Percentiles rank a stretch among this genome's conserved stretches.
These are phyloP conservation scores for Nemapogon koenigi DNA, from an alignment of 2,888 invertebrate genomes.

Conservation along the genomic window DNA sequence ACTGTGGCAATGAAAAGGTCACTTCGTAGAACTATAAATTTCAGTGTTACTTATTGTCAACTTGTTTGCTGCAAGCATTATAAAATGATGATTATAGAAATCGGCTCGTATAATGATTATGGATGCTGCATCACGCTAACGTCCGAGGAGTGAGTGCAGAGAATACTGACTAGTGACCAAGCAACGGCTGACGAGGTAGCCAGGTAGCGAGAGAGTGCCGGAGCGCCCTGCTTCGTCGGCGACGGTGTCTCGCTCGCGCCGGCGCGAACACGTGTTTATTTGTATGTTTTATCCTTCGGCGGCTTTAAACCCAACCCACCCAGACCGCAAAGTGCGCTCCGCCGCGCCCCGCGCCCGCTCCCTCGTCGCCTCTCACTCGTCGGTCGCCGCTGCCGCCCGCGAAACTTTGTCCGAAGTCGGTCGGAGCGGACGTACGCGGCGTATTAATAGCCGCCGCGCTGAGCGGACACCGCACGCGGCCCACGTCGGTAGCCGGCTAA, in stretches of 20 bases:
- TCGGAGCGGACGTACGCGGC: slow-evolving; percentile 56
- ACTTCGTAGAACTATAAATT: no score
- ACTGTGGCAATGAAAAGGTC: no score
- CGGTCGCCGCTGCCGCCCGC: slow-evolving; percentile 53
- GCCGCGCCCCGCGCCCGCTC: slow-evolving; percentile 64
- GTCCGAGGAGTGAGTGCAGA: no score
- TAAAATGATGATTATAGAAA: no score
- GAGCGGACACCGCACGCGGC: slow-evolving; percentile 26
- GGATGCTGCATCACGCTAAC: no score
- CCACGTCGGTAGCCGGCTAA: slow-evolving; percentile 29
- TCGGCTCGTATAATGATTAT: no score
- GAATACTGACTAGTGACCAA: no score
- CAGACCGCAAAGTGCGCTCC: slow-evolving; percentile 70
- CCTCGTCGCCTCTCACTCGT: slow-evolving; percentile 54
- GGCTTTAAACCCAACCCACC: slow-evolving; percentile 73
- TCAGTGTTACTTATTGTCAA: no score
- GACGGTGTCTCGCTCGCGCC: slow-evolving; percentile 64
- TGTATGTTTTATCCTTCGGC: slow-evolving; percentile 70
- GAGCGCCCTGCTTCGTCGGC: slow-evolving; percentile 41
- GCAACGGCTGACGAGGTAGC: no score
- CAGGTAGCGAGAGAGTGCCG: slow-evolving; percentile 22
- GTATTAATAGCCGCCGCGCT: slow-evolving; percentile 45
- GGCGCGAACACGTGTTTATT: slow-evolving; percentile 69
- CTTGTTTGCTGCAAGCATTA: no score
- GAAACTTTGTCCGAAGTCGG: slow-evolving; percentile 64